Percentiles rank a stretch among this genome's conserved stretches.
Conservation (phyloP, 2,888 invertebrate species). For the Dioctria linearis region DNA sequence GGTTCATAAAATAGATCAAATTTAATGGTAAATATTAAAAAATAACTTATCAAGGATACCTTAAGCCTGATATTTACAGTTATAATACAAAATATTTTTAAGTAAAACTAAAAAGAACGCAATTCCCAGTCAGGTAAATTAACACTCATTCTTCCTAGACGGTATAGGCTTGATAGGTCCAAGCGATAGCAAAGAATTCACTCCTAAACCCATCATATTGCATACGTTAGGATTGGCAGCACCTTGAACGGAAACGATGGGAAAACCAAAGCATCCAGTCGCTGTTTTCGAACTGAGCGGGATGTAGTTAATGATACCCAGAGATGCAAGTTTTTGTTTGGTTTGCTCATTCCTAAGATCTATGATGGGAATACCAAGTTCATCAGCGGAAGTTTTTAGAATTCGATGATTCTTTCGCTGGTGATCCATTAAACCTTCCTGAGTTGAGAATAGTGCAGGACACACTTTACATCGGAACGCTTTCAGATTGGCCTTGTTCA, state of each 20-base stretch:
- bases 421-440: conserved; percentile 75
- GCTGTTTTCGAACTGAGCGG: conserved; percentile 77
- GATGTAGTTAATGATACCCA: conserved; percentile 83
- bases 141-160: conserved; percentile 51
- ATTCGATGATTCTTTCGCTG: conserved; percentile 75
- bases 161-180: conserved; percentile 79
- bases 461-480: conserved; percentile 79
- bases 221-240: conserved; percentile 75
- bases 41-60: conserved; percentile 1
- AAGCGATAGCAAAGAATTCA: conserved; percentile 79
- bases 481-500: conserved; percentile 53
- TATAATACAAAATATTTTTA: conserved; percentile 22
- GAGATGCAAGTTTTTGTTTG: conserved; percentile 75
- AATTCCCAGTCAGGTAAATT: background rate
- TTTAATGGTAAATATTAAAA: background rate
- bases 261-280: conserved; percentile 79
- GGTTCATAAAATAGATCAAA: background rate
- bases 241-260: conserved; percentile 79
- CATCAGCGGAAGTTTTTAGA: conserved; percentile 73
- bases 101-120: background rate
- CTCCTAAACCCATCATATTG: conserved; percentile 78
- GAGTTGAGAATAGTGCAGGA: conserved; percentile 81
- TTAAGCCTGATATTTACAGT: conserved; percentile 31
- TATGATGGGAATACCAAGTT: conserved; percentile 82
- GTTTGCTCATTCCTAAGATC: conserved; percentile 80